Percentiles rank a stretch among this genome's conserved stretches.
These are phyloP conservation scores for Mycogona germanica DNA, from an alignment of 2,888 invertebrate genomes.

Conservation along the genomic window DNA sequence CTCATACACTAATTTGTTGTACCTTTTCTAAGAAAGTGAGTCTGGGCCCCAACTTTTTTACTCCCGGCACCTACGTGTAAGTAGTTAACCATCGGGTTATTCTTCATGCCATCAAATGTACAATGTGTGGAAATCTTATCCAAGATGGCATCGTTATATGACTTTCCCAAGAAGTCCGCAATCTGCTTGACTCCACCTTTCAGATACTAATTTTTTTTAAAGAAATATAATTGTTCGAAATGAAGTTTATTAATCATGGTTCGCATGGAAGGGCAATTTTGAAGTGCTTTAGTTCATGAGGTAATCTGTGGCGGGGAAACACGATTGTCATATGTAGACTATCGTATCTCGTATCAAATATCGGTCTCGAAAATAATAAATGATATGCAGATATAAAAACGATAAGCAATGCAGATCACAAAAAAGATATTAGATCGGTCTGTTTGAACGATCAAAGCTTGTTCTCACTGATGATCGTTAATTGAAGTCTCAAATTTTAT, in stretches of 20 bases:
- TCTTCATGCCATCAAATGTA: slow-evolving; percentile 67
- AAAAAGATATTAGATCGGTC: too few relatives aligned
- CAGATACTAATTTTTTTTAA: too few relatives aligned
- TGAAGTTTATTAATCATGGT: neutral
- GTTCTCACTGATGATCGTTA: too few relatives aligned
- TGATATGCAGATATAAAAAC: too few relatives aligned
- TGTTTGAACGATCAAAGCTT: too few relatives aligned
- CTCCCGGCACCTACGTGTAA: neutral
- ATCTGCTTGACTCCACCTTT: slow-evolving; percentile 51
- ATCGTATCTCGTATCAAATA: too few relatives aligned
- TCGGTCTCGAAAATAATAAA: too few relatives aligned
- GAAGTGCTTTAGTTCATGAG: neutral
- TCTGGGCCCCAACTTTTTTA: neutral
- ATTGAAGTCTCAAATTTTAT: too few relatives aligned
- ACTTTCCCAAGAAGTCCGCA: slow-evolving; percentile 55
- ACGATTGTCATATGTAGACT: too few relatives aligned
- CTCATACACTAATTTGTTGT: neutral
- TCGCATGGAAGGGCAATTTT: neutral
- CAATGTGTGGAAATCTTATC: slow-evolving; percentile 55
- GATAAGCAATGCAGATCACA: too few relatives aligned
- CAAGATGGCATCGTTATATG: slow-evolving; percentile 52
- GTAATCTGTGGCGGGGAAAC: slow-evolving; percentile 30
- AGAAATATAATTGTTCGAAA: too few relatives aligned
- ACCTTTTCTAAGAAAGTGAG: slow-evolving; percentile 19
- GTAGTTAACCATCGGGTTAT: slow-evolving; percentile 59